Percentiles rank a stretch among this genome's conserved stretches.
phyloP scores from a whole-genome alignment of 2,797 vertebrate species.

The Gila robusta region DNA sequence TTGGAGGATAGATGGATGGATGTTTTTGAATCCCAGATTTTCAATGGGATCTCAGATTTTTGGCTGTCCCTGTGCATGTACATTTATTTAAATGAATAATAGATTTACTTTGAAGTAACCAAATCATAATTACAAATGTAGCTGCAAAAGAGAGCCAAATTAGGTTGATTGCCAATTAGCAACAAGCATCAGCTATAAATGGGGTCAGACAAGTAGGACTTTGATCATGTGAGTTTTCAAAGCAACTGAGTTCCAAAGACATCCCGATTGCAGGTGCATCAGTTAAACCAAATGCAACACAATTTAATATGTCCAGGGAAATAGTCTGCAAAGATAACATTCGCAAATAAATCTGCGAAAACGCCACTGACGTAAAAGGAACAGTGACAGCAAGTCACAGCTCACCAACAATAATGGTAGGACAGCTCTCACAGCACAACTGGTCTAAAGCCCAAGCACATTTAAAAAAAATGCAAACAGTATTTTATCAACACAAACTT shows the following conservation, averaged over 20 bases:
- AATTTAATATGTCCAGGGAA: conserved; percentile 25
- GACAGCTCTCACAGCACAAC: background rate
- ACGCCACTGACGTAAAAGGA: background rate
- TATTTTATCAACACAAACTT: background rate
- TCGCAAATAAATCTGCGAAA: background rate
- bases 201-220: conserved; percentile 59
- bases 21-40: background rate
- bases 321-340: background rate
- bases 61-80: background rate
- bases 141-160: conserved; percentile 6
- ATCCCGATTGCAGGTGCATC: conserved; percentile 63
- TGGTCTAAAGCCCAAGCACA: background rate
- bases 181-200: conserved; percentile 60
- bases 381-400: background rate
- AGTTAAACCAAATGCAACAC: conserved; percentile 56
- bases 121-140: conserved; percentile 37
- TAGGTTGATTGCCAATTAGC: conserved; percentile 40
- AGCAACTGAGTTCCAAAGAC: conserved; percentile 51
- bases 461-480: background rate
- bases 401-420: background rate
- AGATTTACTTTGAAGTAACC: conserved; percentile 27
- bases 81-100: conserved; percentile 26
- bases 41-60: background rate
- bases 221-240: conserved; percentile 65
- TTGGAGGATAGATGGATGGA: background rate